These are phyloP conservation scores for Rhyacophila brunnea DNA, from an alignment of 1,140 invertebrate genomes.

Conservation along the genomic window DNA sequence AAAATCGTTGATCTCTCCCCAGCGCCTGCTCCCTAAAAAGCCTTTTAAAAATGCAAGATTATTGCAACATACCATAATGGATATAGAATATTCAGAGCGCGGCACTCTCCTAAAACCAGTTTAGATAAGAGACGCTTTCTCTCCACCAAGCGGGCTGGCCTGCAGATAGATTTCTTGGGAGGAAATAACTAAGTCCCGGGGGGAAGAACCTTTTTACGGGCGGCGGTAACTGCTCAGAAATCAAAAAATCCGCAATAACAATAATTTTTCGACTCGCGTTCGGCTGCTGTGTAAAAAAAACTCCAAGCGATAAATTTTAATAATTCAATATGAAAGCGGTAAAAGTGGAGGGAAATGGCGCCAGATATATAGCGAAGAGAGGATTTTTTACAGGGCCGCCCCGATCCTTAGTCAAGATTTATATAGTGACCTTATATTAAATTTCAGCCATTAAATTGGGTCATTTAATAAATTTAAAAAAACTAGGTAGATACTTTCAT, in stretches of 20 bases:
- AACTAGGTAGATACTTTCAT: too few species aligned
- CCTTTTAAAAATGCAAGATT: constrained; percentile 27
- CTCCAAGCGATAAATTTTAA: constrained; percentile 36
- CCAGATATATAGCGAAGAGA: constrained; percentile 19
- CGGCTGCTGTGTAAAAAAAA: constrained; percentile 22
- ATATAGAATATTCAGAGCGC: constrained; percentile 33
- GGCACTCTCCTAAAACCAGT: constrained; percentile 11
- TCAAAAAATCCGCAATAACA: constrained; percentile 38
- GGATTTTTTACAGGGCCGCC: constrained; percentile 15
- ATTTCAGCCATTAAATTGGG: not conserved
- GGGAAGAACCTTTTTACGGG: constrained; percentile 28
- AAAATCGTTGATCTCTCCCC: not conserved
- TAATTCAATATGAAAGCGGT: constrained; percentile 38
- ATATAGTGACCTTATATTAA: not conserved
- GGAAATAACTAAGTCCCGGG: constrained; percentile 26
- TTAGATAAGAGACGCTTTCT: not conserved
- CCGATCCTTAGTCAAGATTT: not conserved
- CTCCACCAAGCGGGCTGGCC: not conserved
- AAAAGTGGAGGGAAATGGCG: constrained; percentile 34
- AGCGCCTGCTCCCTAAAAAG: not conserved
- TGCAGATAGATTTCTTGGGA: constrained; percentile 13
- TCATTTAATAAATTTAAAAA: too few species aligned
- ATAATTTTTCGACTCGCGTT: constrained; percentile 31
- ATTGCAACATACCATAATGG: constrained; percentile 34
- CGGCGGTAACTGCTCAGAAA: constrained; percentile 33